Percentiles rank a stretch among this genome's conserved stretches.
Evolutionary conservation across 2,797 vertebrate species (phyloP).

Genomic region (Protosalanx chinensis): DNA sequence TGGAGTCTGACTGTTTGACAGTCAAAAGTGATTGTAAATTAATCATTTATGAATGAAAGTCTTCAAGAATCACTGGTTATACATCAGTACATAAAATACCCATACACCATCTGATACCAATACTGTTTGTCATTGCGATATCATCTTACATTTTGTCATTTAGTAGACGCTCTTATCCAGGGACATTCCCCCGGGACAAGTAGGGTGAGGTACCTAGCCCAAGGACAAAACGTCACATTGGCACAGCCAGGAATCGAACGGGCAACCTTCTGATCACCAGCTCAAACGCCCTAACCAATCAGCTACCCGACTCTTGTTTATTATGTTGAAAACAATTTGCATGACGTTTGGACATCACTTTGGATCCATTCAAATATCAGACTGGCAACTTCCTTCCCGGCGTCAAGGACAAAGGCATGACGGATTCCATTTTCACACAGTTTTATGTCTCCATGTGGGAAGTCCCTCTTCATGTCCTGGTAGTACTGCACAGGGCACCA

Average conservation of each 20-base stretch:
- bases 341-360: slow-evolving; percentile 61
- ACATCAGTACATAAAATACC: no score
- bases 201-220: no score
- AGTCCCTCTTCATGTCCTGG: slow-evolving; percentile 85
- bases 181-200: no score
- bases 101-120: no score
- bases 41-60: neutral
- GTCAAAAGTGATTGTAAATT: neutral
- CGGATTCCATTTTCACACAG: slow-evolving; percentile 83
- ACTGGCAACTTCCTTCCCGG: slow-evolving; percentile 77
- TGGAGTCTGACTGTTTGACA: neutral
- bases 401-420: slow-evolving; percentile 83
- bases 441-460: slow-evolving; percentile 83
- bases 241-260: no score
- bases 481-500: slow-evolving; percentile 91
- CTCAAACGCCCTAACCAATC: no score
- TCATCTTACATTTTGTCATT: no score
- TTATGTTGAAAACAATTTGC: neutral
- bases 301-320: neutral
- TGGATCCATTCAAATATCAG: slow-evolving; percentile 82
- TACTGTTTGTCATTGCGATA: no score
- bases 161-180: no score
- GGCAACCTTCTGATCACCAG: no score
- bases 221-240: no score
- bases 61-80: neutral